Base-by-base conservation (phyloP, 2,888 invertebrate genomes). In the Hecatera dysodea region DNA sequence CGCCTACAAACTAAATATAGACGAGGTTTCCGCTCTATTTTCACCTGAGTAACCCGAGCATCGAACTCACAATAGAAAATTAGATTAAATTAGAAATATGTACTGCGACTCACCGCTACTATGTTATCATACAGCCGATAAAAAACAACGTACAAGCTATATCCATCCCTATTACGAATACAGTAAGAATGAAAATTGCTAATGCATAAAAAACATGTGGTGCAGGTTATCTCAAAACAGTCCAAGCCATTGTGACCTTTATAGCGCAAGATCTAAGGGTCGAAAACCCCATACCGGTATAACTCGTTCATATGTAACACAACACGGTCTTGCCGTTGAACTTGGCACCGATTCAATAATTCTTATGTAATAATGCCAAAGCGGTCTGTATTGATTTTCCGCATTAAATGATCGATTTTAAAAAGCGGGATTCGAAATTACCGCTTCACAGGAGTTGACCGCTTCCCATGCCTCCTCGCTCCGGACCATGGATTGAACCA, bases 261-360 rank as follows among this genome's bases (percentile, higher is more conserved):
- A 50, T 33, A 15, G 0, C 2, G 1, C 5, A 5, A 1, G 0
- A 9, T 6, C 4, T 24, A 55, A 57, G 22, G 24, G 19, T 55
- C 44, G 33, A 62, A 65, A 67, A 62, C 48, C 27, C 53, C 22
- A 22, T 62, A 33, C 27, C n/a, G 36, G 3, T n/a, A 12, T 12
- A 39, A 53, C 22, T 64, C 55, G 11, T 42, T 29, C 27, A 53
- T 60, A 56, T 53, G 27, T 67, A 46, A 53, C 36, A 61, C 17
- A 36, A 33, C 42, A 39, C 22, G 15, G n/a, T 53, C 11, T 44
- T 67, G 55, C 59, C 52, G 61, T 46, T 80, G 82, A 82, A 80
- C 80, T 80, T 80, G 80, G 79, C 82, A 62, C 55, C 55, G 53
- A 44, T 70, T 69, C 82, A 78, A 81, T 67, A 27, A 44, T 36